Conservation (phyloP, 2,888 invertebrate genomes). For the Dromius quadrimaculatus region DNA sequence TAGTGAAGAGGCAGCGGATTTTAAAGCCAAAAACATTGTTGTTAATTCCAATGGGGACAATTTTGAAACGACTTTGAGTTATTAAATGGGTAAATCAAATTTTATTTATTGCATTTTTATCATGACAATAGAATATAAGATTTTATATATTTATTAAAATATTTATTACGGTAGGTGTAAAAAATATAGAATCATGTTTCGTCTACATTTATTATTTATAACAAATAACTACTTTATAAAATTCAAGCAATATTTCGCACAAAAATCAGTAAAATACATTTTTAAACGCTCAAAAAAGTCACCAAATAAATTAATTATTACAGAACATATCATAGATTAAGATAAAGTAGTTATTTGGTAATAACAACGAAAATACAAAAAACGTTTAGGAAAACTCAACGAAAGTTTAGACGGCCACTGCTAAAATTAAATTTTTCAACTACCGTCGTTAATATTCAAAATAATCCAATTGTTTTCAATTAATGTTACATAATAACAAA, state of each 20-base stretch:
- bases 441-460: not conserved
- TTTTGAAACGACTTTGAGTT: conserved; percentile 61
- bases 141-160: conserved; percentile 1
- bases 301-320: conserved; percentile 19
- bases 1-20: conserved; percentile 22
- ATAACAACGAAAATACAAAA: conserved; percentile 29
- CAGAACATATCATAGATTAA: conserved; percentile 34
- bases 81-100: conserved; percentile 16
- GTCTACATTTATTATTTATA: not conserved
- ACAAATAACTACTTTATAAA: conserved; percentile 30
- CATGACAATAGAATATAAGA: not conserved
- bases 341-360: conserved; percentile 33
- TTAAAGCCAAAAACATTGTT: conserved; percentile 61
- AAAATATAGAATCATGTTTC: not conserved
- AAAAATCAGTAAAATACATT: conserved; percentile 18
- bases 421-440: too few relatives aligned
- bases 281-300: conserved; percentile 32
- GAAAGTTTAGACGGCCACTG: too few relatives aligned
- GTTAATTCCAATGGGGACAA: conserved; percentile 62
- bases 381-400: too few relatives aligned
- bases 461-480: not conserved
- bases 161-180: not conserved
- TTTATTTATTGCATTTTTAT: not conserved
- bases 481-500: conserved; percentile 18
- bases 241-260: conserved; percentile 26